Conservation (phyloP, 2,113 vertebrate genomes). For the Psephotus haematonotus region DNA sequence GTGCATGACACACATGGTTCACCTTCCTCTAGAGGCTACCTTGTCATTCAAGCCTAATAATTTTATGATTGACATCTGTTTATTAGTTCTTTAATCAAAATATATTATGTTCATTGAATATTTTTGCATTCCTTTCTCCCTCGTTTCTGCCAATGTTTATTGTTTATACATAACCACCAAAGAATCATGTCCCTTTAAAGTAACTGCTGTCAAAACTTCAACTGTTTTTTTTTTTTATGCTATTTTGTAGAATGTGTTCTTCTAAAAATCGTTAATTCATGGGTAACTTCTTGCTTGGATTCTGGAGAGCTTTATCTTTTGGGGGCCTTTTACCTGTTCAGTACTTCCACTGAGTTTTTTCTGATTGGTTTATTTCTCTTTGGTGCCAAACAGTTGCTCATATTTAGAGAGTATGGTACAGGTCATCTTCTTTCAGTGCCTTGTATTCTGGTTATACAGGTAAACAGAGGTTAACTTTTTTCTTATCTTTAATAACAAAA, state of each 20-base stretch:
- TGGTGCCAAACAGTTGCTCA: not conserved
- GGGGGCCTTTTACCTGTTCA: not conserved
- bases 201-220: not conserved
- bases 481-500: not conserved
- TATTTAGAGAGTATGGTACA: not conserved
- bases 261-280: not conserved
- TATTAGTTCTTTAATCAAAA: not conserved
- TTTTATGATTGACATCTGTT: not conserved
- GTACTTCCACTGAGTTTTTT: not conserved
- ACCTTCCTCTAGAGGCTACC: not conserved
- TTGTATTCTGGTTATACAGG: not conserved
- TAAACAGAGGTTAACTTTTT: not conserved
- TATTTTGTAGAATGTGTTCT: not conserved
- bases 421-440: not conserved
- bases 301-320: not conserved
- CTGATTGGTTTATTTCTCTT: not conserved
- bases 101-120: not conserved
- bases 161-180: not conserved
- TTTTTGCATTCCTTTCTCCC: not conserved
- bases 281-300: not conserved
- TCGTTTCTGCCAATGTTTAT: not conserved
- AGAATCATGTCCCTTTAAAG: not conserved
- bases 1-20: not conserved
- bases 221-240: not conserved
- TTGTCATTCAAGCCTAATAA: not conserved